These are phyloP conservation scores for Epinephelus lanceolatus DNA, from an alignment of 2,113 vertebrate species.

Conservation along the genomic window DNA sequence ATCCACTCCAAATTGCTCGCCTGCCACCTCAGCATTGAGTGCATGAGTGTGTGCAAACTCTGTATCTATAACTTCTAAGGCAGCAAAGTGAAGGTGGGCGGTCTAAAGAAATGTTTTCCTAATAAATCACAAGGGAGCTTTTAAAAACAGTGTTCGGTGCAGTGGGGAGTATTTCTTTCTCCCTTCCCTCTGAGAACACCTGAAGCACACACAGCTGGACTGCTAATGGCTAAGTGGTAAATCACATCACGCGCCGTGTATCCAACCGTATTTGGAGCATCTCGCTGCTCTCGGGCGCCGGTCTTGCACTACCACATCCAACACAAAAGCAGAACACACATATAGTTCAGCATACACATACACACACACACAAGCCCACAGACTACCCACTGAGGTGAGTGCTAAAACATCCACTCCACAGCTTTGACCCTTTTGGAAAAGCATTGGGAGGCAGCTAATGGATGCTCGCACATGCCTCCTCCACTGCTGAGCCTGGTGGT, in stretches of 20 bases:
- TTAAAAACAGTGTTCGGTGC: constrained; percentile 58
- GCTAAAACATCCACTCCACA: constrained; percentile 52
- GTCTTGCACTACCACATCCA: constrained; percentile 7
- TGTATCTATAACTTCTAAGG: constrained; percentile 47
- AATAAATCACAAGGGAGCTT: constrained; percentile 71
- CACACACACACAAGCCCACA: not conserved
- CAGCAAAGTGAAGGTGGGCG: constrained; percentile 42
- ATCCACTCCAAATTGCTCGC: constrained; percentile 55
- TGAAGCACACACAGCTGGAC: constrained; percentile 68
- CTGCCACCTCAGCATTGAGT: constrained; percentile 38
- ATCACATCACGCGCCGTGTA: constrained; percentile 50
- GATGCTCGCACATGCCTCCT: constrained; percentile 47
- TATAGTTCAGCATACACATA: not conserved
- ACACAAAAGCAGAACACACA: constrained; percentile 18
- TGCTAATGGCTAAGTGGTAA: constrained; percentile 68
- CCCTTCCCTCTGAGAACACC: constrained; percentile 61
- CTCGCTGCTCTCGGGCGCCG: constrained; percentile 21
- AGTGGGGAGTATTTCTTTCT: constrained; percentile 51
- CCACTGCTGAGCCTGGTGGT: constrained; percentile 31
- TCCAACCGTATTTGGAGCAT: constrained; percentile 29
- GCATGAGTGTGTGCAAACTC: constrained; percentile 29
- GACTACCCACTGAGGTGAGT: constrained; percentile 33
- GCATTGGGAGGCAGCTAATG: constrained; percentile 69
- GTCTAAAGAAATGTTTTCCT: constrained; percentile 69
- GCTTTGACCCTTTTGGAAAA: constrained; percentile 58